These are phyloP conservation scores for Herpetotheres cachinnans DNA, from an alignment of 2,113 vertebrate genomes.

Conservation along the genomic window DNA sequence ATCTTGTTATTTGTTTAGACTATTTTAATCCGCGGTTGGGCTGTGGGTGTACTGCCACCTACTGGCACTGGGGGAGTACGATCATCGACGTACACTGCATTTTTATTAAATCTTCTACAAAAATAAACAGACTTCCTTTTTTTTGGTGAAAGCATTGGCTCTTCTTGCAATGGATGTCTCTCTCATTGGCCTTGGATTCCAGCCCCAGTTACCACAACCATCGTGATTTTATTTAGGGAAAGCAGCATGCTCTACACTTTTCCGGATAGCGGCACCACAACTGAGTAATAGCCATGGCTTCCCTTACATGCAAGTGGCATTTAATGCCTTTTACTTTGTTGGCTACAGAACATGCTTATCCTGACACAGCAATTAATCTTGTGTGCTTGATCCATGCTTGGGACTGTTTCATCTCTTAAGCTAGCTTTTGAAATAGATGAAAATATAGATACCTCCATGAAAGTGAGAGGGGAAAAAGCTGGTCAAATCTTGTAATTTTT, in stretches of 20 bases:
- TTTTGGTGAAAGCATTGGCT: neutral
- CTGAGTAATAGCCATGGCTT: neutral
- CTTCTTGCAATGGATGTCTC: neutral
- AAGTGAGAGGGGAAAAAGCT: neutral
- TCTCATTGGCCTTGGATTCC: neutral
- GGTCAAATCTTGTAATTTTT: neutral
- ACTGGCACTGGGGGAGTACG: conserved; percentile 21
- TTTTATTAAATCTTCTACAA: neutral
- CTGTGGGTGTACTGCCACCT: conserved; percentile 65
- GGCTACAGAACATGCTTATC: neutral
- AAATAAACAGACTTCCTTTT: neutral
- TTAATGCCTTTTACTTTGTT: neutral
- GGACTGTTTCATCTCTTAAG: neutral
- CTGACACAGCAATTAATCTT: neutral
- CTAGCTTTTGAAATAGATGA: neutral
- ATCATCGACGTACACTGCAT: neutral
- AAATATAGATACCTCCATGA: neutral
- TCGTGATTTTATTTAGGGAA: neutral
- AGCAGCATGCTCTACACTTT: neutral
- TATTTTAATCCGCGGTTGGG: neutral
- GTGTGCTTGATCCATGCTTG: neutral
- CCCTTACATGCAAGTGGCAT: neutral
- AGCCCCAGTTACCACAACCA: neutral
- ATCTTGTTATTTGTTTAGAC: neutral
- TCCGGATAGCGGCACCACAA: neutral